Percentiles rank a stretch among this genome's conserved stretches.
phyloP scores from a whole-genome alignment of 2,888 invertebrate species.

The Gymnoscelis rufifasciata region DNA sequence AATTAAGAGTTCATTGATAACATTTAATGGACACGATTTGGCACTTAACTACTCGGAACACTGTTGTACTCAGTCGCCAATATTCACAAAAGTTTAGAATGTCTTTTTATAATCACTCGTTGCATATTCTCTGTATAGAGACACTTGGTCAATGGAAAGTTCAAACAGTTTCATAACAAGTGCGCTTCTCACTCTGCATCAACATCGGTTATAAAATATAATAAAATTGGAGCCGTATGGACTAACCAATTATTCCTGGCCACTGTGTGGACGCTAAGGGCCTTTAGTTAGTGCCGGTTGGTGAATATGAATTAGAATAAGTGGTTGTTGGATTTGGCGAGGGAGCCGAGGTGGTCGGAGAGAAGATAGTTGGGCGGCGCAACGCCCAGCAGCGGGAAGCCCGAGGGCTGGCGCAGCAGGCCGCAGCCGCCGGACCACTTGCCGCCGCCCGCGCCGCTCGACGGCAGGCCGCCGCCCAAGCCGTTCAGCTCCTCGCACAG shows the following conservation, averaged over 20 bases:
- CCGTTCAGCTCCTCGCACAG: conserved; percentile 69
- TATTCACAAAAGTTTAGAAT: conserved; percentile 17
- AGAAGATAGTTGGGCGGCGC: conserved; percentile 80
- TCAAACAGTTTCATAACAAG: too few relatives aligned
- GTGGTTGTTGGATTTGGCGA: conserved; percentile 81
- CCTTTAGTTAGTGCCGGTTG: too few relatives aligned
- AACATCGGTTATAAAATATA: too few relatives aligned
- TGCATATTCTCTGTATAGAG: background rate
- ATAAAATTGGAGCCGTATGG: too few relatives aligned
- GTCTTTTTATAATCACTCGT: conserved; percentile 30
- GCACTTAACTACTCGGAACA: conserved; percentile 52
- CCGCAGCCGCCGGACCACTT: conserved; percentile 82
- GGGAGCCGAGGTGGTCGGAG: conserved; percentile 81
- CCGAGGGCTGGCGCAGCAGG: conserved; percentile 80
- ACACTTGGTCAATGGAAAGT: too few relatives aligned
- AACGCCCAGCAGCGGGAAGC: conserved; percentile 79
- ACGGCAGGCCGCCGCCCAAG: conserved; percentile 53
- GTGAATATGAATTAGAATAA: conserved; percentile 81
- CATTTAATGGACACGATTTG: conserved; percentile 68
- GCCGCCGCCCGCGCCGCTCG: conserved; percentile 61
- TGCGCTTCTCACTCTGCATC: too few relatives aligned
- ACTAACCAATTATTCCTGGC: too few relatives aligned
- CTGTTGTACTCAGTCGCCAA: conserved; percentile 28
- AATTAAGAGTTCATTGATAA: conserved; percentile 44
- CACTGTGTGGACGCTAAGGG: too few relatives aligned